Evolutionary conservation across 2,797 vertebrate genomes (phyloP), one percentile per base, ranked within the genome.

Genomic region (Acipenser transmontanus): DNA sequence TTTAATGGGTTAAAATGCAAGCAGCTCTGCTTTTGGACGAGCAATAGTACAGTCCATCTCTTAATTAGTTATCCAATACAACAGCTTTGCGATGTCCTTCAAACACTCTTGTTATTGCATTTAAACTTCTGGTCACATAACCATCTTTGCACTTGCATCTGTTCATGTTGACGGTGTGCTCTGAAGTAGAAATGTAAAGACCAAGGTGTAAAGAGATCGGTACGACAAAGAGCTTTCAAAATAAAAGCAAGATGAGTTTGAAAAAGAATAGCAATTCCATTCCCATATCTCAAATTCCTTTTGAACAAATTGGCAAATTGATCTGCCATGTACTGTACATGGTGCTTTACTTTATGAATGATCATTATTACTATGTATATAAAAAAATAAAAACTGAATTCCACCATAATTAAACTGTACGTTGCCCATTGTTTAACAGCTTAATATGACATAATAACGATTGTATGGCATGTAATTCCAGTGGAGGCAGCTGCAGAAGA

Each of bases 81-180:
- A 49, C 56, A 59, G n/a, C 6, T 11, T 8, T 50, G 65, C 47
- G 3, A 12, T 50, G 56, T 61, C 66, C 66, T 67, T 61, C 59
- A 67, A 56, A 51, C 14, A 59, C 17, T 61, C 57, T 49, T 49
- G 63, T 4, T 54, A 51, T 8, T 17, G 51, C 8, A 13, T 8
- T 67, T 67, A 67, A 34, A 51, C 66, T 51, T 20, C 66, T 61
- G 2, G 50, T 67, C 59, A 61, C 49, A 34, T 51, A 48, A 60
- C 54, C 7, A 60, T 60, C 48, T 61, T 61, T 50, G 12, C 11
- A 20, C 59, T 8, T 34, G 57, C 49, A 11, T 50, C 34, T 51
- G 14, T 8, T 50, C 47, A 10, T 61, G 59, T 60, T 48, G 59
- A 13, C 56, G 11, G 48, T 60, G 47, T 47, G 47, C 59, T 67